Evolutionary conservation across 2,113 vertebrate genomes (phyloP), one percentile per base, ranked within the genome.

Genomic region (Prietella phreatophila): DNA sequence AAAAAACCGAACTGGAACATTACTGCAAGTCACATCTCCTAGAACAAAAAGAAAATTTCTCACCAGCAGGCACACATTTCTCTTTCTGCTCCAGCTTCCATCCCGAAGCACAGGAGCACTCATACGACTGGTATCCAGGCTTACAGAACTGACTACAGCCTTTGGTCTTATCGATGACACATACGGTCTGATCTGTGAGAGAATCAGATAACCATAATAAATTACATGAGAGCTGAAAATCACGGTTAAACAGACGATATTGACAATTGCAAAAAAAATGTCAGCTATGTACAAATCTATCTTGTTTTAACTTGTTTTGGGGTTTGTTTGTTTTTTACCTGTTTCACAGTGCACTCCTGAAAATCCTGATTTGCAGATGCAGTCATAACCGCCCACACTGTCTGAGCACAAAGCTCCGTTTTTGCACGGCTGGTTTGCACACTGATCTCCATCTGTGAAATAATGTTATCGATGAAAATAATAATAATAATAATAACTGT

Each of bases 61-160:
- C 83, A 96, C 95, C 95, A 86, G 91, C 92, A 55, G 95, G 88
- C 9, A 93, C 86, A 69, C 95, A 96, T 88, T 91, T 93, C 5
- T 93, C 85, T 0, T 73, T 88, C 1, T 2, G 4, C 60, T 88
- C 89, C 86, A 95, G 93, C 90, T 90, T 95, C 95, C 95, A 96
- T 33, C 95, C 95, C 0, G 10, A 76, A 1, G 94, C 94, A 2
- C 95, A 96, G 69, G 94, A 95, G 36, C 95, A 96, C 88, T 95
- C 88, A 27, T 95, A 95, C 14, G 94, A 92, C 4, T 60, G 85
- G 85, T 95, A 96, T 39, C 94, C 93, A 0, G 95, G 95, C 87
- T 96, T 96, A 85, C 95, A 96, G 92, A 96, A 96, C 92, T 96
- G 95, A 80, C 93, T 93, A 91, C 95, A 96, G 65, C 95, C 95